Base-by-base conservation (phyloP, 2,797 vertebrate species). In the Sebastes matsubarae region DNA sequence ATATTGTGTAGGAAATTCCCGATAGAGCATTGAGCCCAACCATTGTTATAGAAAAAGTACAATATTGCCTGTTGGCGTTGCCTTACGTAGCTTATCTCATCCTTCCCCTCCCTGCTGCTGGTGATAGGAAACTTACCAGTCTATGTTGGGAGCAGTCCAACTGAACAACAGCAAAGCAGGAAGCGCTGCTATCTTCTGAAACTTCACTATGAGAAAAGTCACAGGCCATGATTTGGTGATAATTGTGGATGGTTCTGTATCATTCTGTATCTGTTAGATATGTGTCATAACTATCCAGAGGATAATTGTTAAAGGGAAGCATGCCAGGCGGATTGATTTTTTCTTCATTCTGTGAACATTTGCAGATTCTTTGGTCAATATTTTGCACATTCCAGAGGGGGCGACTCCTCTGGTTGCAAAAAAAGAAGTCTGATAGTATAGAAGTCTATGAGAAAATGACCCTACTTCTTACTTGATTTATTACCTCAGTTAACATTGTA, bases 1-100 rank as follows among this genome's bases (percentile, higher is more conserved):
- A 69, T 86, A 75, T 82, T 82, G 55, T 78, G 64, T 60, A 13
- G 63, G 83, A 78, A 84, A 86, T 81, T 81, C 72, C 77, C 65
- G 78, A 85, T 30, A 25, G 32, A 55, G 36, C 24, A 64, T 80
- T 70, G 55, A 75, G 63, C 67, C 59, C 55, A 64, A 38, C 68
- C 72, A 76, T 81, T 86, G 80, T 87, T 79, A 24, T 20, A 76
- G 63, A 84, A 20, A 69, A 82, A 68, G 61, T 27, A 69, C 29
- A 72, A 80, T 77, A 66, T 38, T 65, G 78, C 16, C 66, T 52
- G 34, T 58, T 79, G 77, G 54, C 30, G 5, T 77, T 73, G 68
- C 69, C 63, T 32, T 5, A 22, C 25, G 6, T 4, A 32, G 78
- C 74, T 88, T 84, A 87, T 87, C 90, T 85, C 54, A 69, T 80